These are phyloP conservation scores for Trilocha varians DNA, from an alignment of 2,888 invertebrate species.

Conservation along the genomic window DNA sequence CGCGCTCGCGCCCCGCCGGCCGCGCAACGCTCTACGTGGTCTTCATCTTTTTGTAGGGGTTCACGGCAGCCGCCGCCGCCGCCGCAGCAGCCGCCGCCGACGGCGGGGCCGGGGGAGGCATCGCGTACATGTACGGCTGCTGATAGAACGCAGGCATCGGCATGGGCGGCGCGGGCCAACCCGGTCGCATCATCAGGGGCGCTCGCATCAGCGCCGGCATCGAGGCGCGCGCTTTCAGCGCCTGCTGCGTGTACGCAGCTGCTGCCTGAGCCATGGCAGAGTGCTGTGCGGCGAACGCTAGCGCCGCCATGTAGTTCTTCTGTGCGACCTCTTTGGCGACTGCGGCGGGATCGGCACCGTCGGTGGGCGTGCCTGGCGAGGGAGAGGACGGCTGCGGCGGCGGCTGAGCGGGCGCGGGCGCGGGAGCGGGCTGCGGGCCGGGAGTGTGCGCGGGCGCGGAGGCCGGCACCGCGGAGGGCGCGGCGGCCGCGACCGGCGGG, in stretches of 20 bases:
- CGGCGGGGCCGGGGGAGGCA: conserved; percentile 62
- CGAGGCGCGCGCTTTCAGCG: conserved; percentile 82
- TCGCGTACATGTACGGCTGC: conserved; percentile 67
- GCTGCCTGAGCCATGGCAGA: conserved; percentile 63
- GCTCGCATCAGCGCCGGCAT: conserved; percentile 59
- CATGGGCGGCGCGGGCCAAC: conserved; percentile 64
- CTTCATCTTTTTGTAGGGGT: conserved; percentile 94
- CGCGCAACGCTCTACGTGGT: conserved; percentile 77
- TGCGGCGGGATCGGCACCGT: conserved; percentile 39
- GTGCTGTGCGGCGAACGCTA: conserved; percentile 64
- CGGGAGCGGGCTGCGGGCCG: conserved; percentile 56
- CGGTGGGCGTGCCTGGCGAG: conserved; percentile 52
- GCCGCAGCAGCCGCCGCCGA: conserved; percentile 54
- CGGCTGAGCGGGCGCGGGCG: conserved; percentile 38
- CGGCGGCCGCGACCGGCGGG: conserved; percentile 67
- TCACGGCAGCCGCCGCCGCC: conserved; percentile 70
- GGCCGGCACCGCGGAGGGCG: conserved; percentile 44
- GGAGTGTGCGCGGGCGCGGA: conserved; percentile 68
- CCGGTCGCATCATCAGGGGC: conserved; percentile 58
- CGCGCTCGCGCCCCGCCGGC: conserved; percentile 63
- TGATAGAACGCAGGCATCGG: conserved; percentile 65
- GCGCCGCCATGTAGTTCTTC: conserved; percentile 84
- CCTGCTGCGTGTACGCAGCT: conserved; percentile 65
- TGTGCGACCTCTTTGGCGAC: conserved; percentile 88
- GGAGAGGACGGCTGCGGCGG: conserved; percentile 30